Evolutionary conservation across 64 coral and sea anemone species (phyloP), one percentile per base, ranked within the genome.

Genomic region (Platygyra sinensis): DNA sequence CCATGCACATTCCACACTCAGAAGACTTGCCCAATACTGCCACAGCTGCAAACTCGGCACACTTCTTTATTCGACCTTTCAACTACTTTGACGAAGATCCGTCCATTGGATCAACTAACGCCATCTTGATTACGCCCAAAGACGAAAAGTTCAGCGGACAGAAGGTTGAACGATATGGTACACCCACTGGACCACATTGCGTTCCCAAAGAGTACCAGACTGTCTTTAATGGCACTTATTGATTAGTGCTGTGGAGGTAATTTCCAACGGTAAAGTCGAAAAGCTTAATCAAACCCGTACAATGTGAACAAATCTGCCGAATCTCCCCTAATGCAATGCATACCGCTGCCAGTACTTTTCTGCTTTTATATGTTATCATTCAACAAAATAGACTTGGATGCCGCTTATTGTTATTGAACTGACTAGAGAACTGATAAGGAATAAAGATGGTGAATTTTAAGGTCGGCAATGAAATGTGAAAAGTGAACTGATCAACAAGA

Each of bases 21-120:
- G 95, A 98, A 75, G 95, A 98, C 52, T 82, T 98, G 46, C 95
- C 95, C 9, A 94, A 88, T 78, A 98, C 95, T 16, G 95, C 92
- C 18, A 98, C 95, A 5, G 87, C 80, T 72, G 87, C 87, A n/a
- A 96, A 93, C 84, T 60, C 80, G 0, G 92, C 80, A 60, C 69
- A 84, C 30, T 97, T 97, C 77, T 97, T 94, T 60, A 90, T 97
- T 59, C 69, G 95, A 51, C 95, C 95, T 19, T 97, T 97, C 52
- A 97, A 97, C 75, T 96, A 96, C 83, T 96, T 93, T 61, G 95
- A 94, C 60, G 95, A 96, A 38, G 95, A 96, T 38, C 95, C 95
- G 62, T 97, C 95, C 20, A 91, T 97, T 57, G 88, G 79, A 62
- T 98, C 95, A 5, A 94, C 82, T 12, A 91, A 94, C 72, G 88